A percentile compares a stretch with the other conserved stretches of the same genome.
phyloP scores from a whole-genome alignment of 1,140 invertebrate genomes.

The Brachionus paranguensis region DNA sequence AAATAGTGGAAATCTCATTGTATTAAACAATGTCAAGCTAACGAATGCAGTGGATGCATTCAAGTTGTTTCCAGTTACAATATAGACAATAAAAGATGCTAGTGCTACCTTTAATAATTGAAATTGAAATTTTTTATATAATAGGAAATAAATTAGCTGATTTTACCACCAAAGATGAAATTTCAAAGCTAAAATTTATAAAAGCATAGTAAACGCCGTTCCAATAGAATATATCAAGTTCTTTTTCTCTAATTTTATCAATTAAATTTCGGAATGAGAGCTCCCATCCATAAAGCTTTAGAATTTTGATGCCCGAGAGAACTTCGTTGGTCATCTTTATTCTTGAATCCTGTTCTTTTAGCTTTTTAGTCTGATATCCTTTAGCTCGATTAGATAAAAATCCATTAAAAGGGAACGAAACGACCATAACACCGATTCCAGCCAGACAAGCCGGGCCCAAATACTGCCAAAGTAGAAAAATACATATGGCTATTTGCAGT shows the following conservation, averaged over 20 bases:
- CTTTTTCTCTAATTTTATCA: constrained; percentile 50
- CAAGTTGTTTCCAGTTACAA: constrained; percentile 46
- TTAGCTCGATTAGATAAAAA: constrained; percentile 72
- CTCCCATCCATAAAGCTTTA: constrained; percentile 55
- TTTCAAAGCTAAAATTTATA: constrained; percentile 87
- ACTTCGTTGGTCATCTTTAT: constrained; percentile 56
- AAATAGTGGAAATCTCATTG: constrained; percentile 78
- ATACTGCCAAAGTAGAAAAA: constrained; percentile 82
- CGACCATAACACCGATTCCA: constrained; percentile 54
- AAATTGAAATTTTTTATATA: not conserved
- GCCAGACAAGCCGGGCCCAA: constrained; percentile 56
- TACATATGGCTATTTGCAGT: constrained; percentile 75
- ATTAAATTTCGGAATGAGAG: constrained; percentile 57
- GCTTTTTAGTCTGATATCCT: constrained; percentile 56
- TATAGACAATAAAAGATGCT: constrained; percentile 54
- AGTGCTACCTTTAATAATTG: constrained; percentile 42
- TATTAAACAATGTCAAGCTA: constrained; percentile 92
- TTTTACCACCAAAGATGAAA: constrained; percentile 75
- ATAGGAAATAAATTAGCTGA: no score
- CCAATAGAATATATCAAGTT: constrained; percentile 55
- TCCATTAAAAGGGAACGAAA: constrained; percentile 67
- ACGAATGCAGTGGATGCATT: constrained; percentile 68
- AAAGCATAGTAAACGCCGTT: constrained; percentile 59
- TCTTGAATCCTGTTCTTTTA: constrained; percentile 61
- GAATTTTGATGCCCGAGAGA: constrained; percentile 56